phyloP scores from a whole-genome alignment of 2,888 invertebrate genomes.

The Phengaris alcon region DNA sequence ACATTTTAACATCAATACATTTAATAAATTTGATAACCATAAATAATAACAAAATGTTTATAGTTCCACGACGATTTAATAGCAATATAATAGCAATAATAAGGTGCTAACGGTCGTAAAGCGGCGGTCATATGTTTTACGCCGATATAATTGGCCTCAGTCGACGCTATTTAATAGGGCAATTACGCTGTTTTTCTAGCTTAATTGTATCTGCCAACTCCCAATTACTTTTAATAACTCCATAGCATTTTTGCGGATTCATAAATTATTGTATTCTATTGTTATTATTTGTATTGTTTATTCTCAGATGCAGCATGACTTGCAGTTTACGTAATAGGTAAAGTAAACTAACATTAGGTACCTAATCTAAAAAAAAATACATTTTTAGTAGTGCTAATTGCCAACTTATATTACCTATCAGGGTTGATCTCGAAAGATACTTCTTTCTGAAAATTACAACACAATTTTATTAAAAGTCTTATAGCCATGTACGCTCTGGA shows the following conservation, averaged over 20 bases:
- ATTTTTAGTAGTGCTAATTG: too few relatives aligned
- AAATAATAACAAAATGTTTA: slow-evolving; percentile 4
- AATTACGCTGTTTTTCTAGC: slow-evolving; percentile 2
- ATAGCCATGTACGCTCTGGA: neutral
- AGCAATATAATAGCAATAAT: neutral
- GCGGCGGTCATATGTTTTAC: slow-evolving; percentile 72
- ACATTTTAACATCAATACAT: neutral
- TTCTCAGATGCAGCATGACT: too few relatives aligned
- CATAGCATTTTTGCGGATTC: neutral
- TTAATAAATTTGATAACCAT: neutral
- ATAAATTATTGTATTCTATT: neutral
- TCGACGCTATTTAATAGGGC: slow-evolving; percentile 1
- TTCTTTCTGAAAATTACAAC: neutral
- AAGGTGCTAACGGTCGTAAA: slow-evolving; percentile 55
- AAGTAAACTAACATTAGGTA: too few relatives aligned
- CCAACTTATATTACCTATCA: too few relatives aligned
- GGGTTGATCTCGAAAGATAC: neutral
- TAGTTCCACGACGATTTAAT: slow-evolving; percentile 6
- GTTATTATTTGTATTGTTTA: neutral
- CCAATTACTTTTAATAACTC: neutral
- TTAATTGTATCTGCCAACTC: neutral
- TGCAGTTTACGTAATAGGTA: too few relatives aligned
- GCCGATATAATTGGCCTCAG: slow-evolving; percentile 39
- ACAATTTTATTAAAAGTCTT: neutral
- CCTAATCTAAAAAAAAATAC: too few relatives aligned